A percentile compares a stretch with the other conserved stretches of the same genome.
These are phyloP conservation scores for Morone saxatilis DNA, from an alignment of 2,113 vertebrate genomes.

Conservation along the genomic window DNA sequence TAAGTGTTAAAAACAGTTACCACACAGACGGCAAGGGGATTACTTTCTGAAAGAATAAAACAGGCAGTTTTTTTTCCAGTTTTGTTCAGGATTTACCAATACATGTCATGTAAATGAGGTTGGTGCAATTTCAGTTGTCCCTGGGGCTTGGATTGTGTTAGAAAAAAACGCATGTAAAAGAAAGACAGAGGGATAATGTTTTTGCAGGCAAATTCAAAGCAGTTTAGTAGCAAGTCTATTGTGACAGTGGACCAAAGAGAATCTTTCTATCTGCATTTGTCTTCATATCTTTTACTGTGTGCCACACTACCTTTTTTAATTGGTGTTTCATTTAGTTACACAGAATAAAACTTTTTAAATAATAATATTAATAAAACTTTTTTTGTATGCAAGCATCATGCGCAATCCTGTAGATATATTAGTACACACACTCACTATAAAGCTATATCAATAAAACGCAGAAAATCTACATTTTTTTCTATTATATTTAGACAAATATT, in stretches of 20 bases:
- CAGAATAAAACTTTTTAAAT: background rate
- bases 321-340: conserved; percentile 28
- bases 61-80: conserved; percentile 25
- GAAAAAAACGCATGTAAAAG: conserved; percentile 45
- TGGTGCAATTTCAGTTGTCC: conserved; percentile 77
- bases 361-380: background rate
- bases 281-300: conserved; percentile 43
- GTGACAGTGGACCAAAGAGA: conserved; percentile 55
- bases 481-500: background rate
- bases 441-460: background rate
- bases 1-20: conserved; percentile 54
- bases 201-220: conserved; percentile 58
- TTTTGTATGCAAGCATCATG: too few species aligned
- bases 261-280: conserved; percentile 55
- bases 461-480: too few species aligned
- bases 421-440: too few species aligned
- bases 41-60: conserved; percentile 63
- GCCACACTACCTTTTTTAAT: conserved; percentile 27
- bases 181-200: conserved; percentile 69
- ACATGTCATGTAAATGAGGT: conserved; percentile 76
- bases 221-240: conserved; percentile 57
- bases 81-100: conserved; percentile 72
- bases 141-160: conserved; percentile 73
- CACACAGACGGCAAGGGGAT: conserved; percentile 47
- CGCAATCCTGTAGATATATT: background rate